Evolutionary conservation across 1,140 invertebrate species (phyloP).

Genomic region (Thereuonema tuberculata): DNA sequence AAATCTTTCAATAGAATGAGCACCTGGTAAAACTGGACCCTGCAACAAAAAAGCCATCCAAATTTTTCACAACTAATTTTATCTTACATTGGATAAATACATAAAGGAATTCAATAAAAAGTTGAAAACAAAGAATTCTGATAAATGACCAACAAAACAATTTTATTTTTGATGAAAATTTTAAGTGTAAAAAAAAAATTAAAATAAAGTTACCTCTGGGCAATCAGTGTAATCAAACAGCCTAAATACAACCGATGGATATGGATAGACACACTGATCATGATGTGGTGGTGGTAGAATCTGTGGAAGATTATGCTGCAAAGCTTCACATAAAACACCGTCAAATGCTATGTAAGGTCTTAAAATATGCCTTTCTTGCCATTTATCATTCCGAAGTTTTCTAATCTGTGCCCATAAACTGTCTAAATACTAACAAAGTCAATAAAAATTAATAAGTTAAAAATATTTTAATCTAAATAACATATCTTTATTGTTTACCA

Average conservation of each 20-base stretch:
- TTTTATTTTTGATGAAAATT: no score
- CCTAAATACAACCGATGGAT: slow-evolving; percentile 72
- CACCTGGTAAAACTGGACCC: slow-evolving; percentile 61
- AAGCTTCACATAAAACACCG: slow-evolving; percentile 80
- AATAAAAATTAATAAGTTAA: slow-evolving; percentile 7
- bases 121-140: neutral
- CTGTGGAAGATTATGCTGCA: slow-evolving; percentile 85
- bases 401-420: slow-evolving; percentile 92
- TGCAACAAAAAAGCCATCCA: slow-evolving; percentile 20
- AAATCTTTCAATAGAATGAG: slow-evolving; percentile 94
- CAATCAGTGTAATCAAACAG: slow-evolving; percentile 99
- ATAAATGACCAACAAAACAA: neutral
- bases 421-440: slow-evolving; percentile 58
- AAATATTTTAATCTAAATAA: slow-evolving; percentile 5
- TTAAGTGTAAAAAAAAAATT: slow-evolving; percentile 11
- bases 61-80: no score
- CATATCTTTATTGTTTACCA: neutral
- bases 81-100: no score
- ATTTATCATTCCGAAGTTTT: slow-evolving; percentile 84
- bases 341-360: slow-evolving; percentile 93
- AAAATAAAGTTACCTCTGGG: slow-evolving; percentile 49
- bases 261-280: slow-evolving; percentile 71
- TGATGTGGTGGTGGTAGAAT: slow-evolving; percentile 83
- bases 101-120: no score
- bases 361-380: slow-evolving; percentile 92